Evolutionary conservation across 2,797 vertebrate genomes (phyloP).

Genomic region (Leucoraja ocellata): DNA sequence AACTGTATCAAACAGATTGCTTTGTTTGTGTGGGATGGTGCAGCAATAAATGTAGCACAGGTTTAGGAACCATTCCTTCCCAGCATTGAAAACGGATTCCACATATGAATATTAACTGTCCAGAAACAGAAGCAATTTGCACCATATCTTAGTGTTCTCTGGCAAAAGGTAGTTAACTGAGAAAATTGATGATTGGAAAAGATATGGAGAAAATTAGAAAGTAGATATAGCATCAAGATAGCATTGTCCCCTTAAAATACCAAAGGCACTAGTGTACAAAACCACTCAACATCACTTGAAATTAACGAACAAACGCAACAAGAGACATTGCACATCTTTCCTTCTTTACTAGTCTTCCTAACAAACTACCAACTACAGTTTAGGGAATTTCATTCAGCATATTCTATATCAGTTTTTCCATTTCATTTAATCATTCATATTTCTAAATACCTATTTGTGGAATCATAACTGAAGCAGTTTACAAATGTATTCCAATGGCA

Average conservation of each 20-base stretch:
- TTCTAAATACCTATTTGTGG: not conserved
- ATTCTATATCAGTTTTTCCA: not conserved
- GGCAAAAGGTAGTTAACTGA: not conserved
- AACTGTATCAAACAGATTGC: not conserved
- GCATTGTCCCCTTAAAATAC: not conserved
- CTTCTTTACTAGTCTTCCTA: not conserved
- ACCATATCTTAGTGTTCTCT: not conserved
- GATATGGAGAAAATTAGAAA: not conserved
- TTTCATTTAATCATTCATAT: not conserved
- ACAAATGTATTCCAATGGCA: not conserved
- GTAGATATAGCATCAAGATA: not conserved
- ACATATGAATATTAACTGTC: not conserved
- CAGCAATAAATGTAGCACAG: too few species aligned
- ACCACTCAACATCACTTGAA: not conserved
- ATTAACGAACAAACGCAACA: not conserved
- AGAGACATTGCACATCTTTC: not conserved
- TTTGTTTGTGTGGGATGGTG: not conserved
- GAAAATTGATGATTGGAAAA: not conserved
- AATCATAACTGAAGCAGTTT: not conserved
- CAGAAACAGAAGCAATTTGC: not conserved
- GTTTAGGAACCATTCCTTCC: too few species aligned
- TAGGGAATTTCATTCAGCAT: not conserved
- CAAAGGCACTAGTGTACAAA: not conserved
- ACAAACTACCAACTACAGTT: not conserved
- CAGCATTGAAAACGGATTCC: not conserved